Conservation (phyloP, 2,113 vertebrate genomes). For the Alethe diademata region DNA sequence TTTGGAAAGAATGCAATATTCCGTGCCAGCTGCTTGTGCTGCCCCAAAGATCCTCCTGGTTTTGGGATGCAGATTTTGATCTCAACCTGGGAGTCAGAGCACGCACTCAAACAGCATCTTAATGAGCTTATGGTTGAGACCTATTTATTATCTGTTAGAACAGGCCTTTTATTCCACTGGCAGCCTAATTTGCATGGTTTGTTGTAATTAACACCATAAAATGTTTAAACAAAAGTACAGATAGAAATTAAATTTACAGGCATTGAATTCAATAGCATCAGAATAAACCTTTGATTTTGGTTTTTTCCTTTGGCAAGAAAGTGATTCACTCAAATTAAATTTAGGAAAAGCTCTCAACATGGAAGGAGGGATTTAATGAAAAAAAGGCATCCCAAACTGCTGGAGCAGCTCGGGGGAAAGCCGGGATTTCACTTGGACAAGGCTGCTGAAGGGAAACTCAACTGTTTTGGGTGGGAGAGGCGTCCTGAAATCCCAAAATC, state of each 20-base stretch:
- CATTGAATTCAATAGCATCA: constrained; percentile 20
- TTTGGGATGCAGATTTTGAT: neutral
- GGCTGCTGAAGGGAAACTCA: neutral
- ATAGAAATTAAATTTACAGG: constrained; percentile 53
- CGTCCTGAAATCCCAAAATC: accelerated
- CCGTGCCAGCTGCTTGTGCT: neutral
- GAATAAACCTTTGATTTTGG: constrained; percentile 48
- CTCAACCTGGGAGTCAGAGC: constrained; percentile 35
- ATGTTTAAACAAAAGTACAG: constrained; percentile 54
- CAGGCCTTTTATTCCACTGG: constrained; percentile 31
- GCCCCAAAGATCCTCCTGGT: neutral
- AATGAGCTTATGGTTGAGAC: constrained; percentile 14
- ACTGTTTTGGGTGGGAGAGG: neutral
- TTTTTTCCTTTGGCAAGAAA: constrained; percentile 62
- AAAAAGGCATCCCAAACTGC: neutral
- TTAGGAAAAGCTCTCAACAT: constrained; percentile 2
- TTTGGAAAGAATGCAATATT: constrained; percentile 21
- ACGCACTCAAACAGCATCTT: neutral
- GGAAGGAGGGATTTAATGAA: constrained; percentile 22
- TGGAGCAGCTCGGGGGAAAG: neutral
- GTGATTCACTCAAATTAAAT: constrained; percentile 55
- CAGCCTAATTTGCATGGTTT: constrained; percentile 44
- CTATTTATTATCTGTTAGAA: constrained; percentile 33
- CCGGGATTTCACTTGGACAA: neutral
- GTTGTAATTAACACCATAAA: constrained; percentile 48